A percentile compares a stretch with the other conserved stretches of the same genome.
phyloP scores from a whole-genome alignment of 2,113 vertebrate genomes.

The Chaetorhynchus papuensis region DNA sequence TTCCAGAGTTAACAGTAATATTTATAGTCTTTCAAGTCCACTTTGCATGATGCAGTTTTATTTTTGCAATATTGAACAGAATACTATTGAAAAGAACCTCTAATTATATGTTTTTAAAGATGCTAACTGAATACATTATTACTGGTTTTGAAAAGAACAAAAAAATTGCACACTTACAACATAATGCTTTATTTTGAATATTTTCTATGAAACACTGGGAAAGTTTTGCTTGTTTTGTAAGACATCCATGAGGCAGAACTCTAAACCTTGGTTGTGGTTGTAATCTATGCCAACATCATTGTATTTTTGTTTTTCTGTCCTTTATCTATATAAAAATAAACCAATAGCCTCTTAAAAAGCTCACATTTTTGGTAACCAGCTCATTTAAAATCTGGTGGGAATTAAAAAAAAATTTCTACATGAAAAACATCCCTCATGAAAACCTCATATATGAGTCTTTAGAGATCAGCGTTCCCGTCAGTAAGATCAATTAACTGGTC shows the following conservation, averaged over 20 bases:
- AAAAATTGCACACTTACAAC: not conserved
- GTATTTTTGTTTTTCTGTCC: not conserved
- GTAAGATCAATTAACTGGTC: not conserved
- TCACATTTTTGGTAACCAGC: not conserved
- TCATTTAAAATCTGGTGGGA: not conserved
- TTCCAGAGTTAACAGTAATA: not conserved
- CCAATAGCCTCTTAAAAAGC: not conserved
- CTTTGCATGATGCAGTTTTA: not conserved
- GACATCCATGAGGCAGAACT: not conserved
- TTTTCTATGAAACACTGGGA: not conserved
- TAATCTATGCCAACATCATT: not conserved
- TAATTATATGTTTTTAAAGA: not conserved
- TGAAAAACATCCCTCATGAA: not conserved
- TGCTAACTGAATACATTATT: not conserved
- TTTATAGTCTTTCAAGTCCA: not conserved
- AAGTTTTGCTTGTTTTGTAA: not conserved
- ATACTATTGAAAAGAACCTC: not conserved
- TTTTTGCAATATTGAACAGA: not conserved
- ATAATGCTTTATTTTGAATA: not conserved
- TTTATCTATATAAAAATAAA: not conserved
- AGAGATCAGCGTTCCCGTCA: not conserved
- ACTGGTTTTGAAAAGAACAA: not conserved
- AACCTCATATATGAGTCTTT: not conserved
- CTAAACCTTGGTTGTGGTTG: not conserved
- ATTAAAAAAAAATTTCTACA: not conserved